Conservation (phyloP, 2,113 vertebrate species). For the Phodopus roborovskii region DNA sequence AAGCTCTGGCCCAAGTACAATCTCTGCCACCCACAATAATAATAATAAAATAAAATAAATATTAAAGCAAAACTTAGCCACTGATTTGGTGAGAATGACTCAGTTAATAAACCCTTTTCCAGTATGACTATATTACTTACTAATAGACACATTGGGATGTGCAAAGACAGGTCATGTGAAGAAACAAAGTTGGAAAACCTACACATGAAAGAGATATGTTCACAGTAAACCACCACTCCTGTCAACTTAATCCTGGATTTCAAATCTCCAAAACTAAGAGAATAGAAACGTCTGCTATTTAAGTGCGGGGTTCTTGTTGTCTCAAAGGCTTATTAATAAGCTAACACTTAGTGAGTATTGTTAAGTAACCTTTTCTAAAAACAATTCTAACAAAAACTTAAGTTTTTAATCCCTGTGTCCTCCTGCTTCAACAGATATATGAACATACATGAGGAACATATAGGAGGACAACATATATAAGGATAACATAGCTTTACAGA, state of each 20-base stretch:
- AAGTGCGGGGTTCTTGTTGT: background rate
- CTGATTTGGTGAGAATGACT: background rate
- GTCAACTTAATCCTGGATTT: background rate
- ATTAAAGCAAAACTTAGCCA: background rate
- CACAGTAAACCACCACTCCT: background rate
- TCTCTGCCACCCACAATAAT: no score
- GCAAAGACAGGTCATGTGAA: background rate
- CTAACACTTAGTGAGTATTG: background rate
- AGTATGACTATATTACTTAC: no score
- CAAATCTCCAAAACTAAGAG: background rate
- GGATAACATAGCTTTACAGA: background rate
- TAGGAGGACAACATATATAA: background rate
- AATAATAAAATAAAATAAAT: background rate
- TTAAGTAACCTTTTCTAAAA: background rate
- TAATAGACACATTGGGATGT: background rate
- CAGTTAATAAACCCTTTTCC: accelerated
- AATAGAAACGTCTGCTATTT: background rate
- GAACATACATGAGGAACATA: no score
- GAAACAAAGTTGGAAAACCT: background rate
- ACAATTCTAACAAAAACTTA: background rate
- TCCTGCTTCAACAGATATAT: background rate
- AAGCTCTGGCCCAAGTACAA: background rate
- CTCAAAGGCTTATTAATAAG: no score
- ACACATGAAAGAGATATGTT: background rate
- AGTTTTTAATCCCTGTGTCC: background rate